These are phyloP conservation scores for Enteromius anoplus DNA, from an alignment of 2,797 vertebrate genomes.

Conservation along the genomic window DNA sequence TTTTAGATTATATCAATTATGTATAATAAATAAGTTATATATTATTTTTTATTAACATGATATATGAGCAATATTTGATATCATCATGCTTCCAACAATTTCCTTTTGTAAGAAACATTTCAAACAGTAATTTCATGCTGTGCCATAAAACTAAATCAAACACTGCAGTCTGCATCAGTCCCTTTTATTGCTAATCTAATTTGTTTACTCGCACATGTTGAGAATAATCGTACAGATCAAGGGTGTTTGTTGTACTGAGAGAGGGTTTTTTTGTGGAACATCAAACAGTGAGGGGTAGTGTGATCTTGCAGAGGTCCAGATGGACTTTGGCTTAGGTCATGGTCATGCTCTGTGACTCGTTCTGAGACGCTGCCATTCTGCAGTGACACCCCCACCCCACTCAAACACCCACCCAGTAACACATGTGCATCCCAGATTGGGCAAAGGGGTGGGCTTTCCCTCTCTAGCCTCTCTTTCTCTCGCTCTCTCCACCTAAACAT, in stretches of 20 bases:
- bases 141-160: constrained; percentile 30
- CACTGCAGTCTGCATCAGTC: constrained; percentile 3
- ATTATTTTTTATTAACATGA: background rate
- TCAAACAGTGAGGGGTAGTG: constrained; percentile 38
- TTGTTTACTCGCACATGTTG: constrained; percentile 44
- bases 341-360: constrained; percentile 41
- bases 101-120: constrained; percentile 10
- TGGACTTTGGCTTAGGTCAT: constrained; percentile 39
- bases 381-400: constrained; percentile 59
- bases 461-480: constrained; percentile 67
- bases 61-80: background rate
- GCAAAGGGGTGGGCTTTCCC: constrained; percentile 50
- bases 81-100: constrained; percentile 10
- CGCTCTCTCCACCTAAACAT: constrained; percentile 80
- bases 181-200: constrained; percentile 17
- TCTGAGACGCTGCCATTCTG: constrained; percentile 41
- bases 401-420: constrained; percentile 59
- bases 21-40: background rate
- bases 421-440: constrained; percentile 81
- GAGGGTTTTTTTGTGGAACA: constrained; percentile 18
- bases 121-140: constrained; percentile 29
- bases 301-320: constrained; percentile 40
- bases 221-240: constrained; percentile 37
- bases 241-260: constrained; percentile 38
- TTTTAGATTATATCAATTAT: background rate